Base-by-base conservation (phyloP, 2,113 vertebrate species). In the Empidonax alnorum region DNA sequence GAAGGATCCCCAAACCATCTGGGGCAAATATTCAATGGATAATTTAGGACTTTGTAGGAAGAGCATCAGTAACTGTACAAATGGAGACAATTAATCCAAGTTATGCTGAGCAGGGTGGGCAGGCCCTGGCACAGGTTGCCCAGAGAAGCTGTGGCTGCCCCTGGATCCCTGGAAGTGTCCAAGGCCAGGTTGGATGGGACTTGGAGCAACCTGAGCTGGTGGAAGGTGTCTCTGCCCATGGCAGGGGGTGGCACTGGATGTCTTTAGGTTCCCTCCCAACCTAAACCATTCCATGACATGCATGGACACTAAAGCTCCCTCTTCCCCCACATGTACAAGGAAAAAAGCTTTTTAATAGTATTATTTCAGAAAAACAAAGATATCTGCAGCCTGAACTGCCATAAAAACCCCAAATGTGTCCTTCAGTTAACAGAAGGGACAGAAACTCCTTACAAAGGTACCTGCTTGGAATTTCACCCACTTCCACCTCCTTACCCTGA, bases 331-430 rank as follows among this genome's bases (percentile, higher is more conserved):
- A 72, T 19, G 3, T 44, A 75, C 25, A 27, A 14, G 8, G 19
- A 63, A 73, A 66, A 31, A 12, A 8, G 7, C 2, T 90, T 89
- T 77, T 71, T 23, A 69, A 50, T 1, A 27, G 19, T 25, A 62
- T n/a, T 58, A 23, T 55, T 74, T 39, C 37, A 47, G 35, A 76
- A 46, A 76, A 73, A 56, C 30, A 69, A 50, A 41, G 15, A 50
- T 24, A 78, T 23, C 53, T 76, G 35, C 35, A 56, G 49, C 44
- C 9, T 53, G 46, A 67, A 79, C n/a, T 22, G 76, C 50, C 18
- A 6, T 0, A 2, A 63, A 62, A 52, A 0, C 33, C 25, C 17
- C 7, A 33, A 66, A 37, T 19, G 31, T 4, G 30, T 14, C 69
- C 62, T 53, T 3, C 24, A 87, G 21, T 28, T 12, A 59, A 41